A percentile compares a stretch with the other conserved stretches of the same genome.
Conservation (phyloP, 2,797 vertebrate genomes). For the Triplophysa bombifrons region DNA sequence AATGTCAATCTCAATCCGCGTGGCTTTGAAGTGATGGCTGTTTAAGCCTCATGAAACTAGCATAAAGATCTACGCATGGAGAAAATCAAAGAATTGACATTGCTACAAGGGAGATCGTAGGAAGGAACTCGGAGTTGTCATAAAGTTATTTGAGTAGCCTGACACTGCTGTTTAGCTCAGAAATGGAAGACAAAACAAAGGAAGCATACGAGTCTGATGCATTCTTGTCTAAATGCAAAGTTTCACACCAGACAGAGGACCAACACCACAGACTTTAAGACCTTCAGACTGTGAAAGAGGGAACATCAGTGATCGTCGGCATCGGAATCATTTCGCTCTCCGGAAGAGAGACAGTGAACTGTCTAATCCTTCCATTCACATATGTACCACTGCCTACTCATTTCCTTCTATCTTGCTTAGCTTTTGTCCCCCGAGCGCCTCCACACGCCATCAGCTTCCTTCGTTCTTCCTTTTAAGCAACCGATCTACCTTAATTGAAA, state of each 20-base stretch:
- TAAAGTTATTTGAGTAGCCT: slow-evolving; percentile 1
- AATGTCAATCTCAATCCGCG: slow-evolving; percentile 6
- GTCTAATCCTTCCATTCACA: slow-evolving; percentile 53
- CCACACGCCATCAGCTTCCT: slow-evolving; percentile 35
- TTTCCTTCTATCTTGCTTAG: neutral
- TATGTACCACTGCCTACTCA: slow-evolving; percentile 18
- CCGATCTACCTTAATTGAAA: slow-evolving; percentile 70
- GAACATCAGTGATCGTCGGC: neutral
- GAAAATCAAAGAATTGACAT: slow-evolving; percentile 17
- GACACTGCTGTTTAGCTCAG: slow-evolving; percentile 2
- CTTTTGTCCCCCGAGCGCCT: slow-evolving; percentile 49
- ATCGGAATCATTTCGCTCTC: slow-evolving; percentile 17
- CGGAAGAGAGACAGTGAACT: slow-evolving; percentile 24
- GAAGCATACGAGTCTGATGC: neutral
- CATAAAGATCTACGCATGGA: slow-evolving; percentile 2
- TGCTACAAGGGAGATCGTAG: neutral
- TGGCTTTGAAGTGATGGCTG: slow-evolving; percentile 13
- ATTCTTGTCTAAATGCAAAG: neutral
- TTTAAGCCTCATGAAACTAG: slow-evolving; percentile 15
- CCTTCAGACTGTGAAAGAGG: slow-evolving; percentile 4
- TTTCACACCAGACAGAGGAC: neutral
- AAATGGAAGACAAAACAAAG: neutral
- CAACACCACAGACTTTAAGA: neutral
- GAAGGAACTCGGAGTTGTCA: neutral
- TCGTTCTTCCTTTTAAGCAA: slow-evolving; percentile 53